Percentiles rank a stretch among this genome's conserved stretches.
These are phyloP conservation scores for Montipora foliosa DNA, from an alignment of 64 coral and sea anemone species.

Conservation along the genomic window DNA sequence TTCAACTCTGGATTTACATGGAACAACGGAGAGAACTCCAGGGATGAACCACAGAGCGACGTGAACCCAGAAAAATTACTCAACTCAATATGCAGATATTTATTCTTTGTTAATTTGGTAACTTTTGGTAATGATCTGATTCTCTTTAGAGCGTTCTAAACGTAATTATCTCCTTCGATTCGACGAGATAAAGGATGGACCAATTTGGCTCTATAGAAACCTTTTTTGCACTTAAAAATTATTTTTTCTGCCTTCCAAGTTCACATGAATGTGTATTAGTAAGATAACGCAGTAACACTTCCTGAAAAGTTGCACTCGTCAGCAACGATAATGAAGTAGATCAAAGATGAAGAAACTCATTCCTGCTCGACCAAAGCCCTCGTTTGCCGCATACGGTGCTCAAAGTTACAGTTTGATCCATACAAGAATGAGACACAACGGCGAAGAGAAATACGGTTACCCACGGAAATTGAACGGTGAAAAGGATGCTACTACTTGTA, in stretches of 20 bases:
- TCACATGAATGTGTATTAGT: too few relatives aligned
- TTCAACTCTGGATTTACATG: conserved; percentile 12
- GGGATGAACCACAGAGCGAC: conserved; percentile 40
- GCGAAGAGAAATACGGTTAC: background rate
- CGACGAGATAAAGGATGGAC: background rate
- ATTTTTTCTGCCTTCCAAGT: background rate
- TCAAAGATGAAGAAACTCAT: too few relatives aligned
- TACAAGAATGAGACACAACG: background rate
- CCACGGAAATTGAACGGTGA: too few relatives aligned
- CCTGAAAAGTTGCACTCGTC: too few relatives aligned
- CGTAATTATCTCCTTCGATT: background rate
- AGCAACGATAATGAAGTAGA: too few relatives aligned
- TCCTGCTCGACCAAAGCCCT: too few relatives aligned
- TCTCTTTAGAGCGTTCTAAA: background rate
- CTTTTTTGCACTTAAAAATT: background rate
- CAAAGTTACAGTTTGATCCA: background rate
- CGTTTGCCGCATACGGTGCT: too few relatives aligned
- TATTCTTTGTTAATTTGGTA: too few relatives aligned
- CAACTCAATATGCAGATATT: background rate
- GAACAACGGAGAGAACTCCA: conserved; percentile 17
- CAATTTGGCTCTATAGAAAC: background rate
- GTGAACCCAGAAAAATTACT: background rate
- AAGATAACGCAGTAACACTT: too few relatives aligned
- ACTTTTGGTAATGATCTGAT: background rate
- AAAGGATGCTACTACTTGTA: conserved; percentile 30